Conservation (phyloP, 2,888 invertebrate genomes). For the Tethea ocularis region DNA sequence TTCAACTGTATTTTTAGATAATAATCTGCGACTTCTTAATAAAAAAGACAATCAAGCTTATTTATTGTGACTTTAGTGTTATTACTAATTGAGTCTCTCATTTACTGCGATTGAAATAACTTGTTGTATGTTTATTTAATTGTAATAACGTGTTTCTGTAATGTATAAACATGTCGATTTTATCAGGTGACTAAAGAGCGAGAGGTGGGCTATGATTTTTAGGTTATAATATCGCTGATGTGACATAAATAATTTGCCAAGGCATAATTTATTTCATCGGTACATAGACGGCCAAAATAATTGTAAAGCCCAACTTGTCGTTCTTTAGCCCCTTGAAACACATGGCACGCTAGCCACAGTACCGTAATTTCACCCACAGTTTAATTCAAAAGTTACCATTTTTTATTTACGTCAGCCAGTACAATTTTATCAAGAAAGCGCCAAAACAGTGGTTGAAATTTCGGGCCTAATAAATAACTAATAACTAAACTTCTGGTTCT, state of each 20-base stretch:
- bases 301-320: not conserved
- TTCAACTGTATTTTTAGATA: constrained; percentile 52
- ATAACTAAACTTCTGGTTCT: constrained; percentile 26
- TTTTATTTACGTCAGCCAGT: constrained; percentile 6
- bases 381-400: constrained; percentile 2
- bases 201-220: not conserved
- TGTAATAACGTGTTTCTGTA: not conserved
- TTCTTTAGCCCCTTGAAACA: not conserved
- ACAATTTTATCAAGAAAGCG: not conserved
- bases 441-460: constrained; percentile 31
- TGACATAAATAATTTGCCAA: too few species aligned
- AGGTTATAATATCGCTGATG: too few species aligned
- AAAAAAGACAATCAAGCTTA: constrained; percentile 58
- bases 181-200: not conserved
- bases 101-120: not conserved
- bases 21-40: constrained; percentile 47
- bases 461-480: constrained; percentile 21
- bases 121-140: constrained; percentile 4
- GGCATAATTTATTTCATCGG: not conserved
- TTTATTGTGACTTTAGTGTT: constrained; percentile 50
- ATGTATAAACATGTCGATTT: not conserved
- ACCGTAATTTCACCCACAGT: constrained; percentile 9
- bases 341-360: not conserved
- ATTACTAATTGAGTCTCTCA: constrained; percentile 17
- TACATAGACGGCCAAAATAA: not conserved